phyloP scores from a whole-genome alignment of 2,888 invertebrate genomes.

The Leptopilina drosophilae region DNA sequence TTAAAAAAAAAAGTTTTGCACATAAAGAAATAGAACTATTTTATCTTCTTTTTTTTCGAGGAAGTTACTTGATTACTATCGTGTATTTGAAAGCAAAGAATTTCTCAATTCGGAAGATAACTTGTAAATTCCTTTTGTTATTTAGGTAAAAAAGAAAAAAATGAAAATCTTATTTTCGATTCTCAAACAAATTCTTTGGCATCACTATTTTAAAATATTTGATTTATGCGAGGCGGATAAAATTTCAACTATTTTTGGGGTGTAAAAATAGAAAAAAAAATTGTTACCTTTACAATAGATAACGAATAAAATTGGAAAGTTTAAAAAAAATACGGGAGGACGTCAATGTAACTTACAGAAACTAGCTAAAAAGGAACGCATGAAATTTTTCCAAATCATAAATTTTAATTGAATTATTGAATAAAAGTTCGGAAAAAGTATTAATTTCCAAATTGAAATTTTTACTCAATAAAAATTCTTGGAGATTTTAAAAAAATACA shows the following conservation, averaged over 20 bases:
- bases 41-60: not conserved
- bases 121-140: not conserved
- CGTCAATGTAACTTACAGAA: slow-evolving; percentile 26
- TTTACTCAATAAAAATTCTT: no score
- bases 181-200: slow-evolving; percentile 35
- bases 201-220: not conserved
- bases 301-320: not conserved
- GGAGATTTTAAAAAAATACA: no score
- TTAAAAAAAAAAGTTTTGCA: not conserved
- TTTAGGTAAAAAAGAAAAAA: not conserved
- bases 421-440: no score
- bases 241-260: not conserved
- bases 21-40: not conserved
- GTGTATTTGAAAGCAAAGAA: not conserved
- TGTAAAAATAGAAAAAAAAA: no score
- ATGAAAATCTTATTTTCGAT: not conserved
- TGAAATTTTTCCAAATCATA: no score
- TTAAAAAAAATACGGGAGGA: not conserved
- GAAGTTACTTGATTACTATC: slow-evolving; percentile 3
- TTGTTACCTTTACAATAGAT: slow-evolving; percentile 28
- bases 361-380: not conserved
- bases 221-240: not conserved
- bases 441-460: no score
- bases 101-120: slow-evolving; percentile 7
- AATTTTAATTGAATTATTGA: no score